phyloP scores from a whole-genome alignment of 2,797 vertebrate species.

The Enteromius afrohamiltoni region DNA sequence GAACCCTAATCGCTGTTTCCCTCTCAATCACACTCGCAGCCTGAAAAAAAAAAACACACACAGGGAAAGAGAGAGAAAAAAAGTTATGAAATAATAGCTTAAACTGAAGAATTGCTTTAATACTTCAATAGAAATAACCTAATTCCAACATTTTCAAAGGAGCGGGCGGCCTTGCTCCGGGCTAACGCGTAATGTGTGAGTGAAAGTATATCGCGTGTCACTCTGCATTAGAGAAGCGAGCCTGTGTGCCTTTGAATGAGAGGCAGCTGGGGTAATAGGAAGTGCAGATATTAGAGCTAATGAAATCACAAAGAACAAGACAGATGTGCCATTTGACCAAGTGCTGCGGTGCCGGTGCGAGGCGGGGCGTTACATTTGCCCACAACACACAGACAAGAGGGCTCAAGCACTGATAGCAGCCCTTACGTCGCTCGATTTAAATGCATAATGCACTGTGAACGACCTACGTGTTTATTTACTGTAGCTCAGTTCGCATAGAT shows the following conservation, averaged over 20 bases:
- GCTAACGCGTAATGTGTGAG: conserved; percentile 94
- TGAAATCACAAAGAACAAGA: conserved; percentile 91
- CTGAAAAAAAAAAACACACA: conserved; percentile 47
- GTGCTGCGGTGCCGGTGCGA: conserved; percentile 66
- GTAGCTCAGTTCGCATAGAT: conserved; percentile 46
- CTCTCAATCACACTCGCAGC: conserved; percentile 63
- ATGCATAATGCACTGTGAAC: conserved; percentile 55
- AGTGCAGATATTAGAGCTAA: conserved; percentile 95
- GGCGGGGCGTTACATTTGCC: conserved; percentile 76
- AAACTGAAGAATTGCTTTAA: conserved; percentile 99
- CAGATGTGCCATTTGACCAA: conserved; percentile 87
- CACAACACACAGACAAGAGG: conserved; percentile 78
- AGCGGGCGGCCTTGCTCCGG: conserved; percentile 90
- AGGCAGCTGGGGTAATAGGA: conserved; percentile 91
- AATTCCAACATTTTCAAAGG: conserved; percentile 96
- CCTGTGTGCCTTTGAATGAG: conserved; percentile 90
- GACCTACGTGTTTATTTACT: conserved; percentile 52
- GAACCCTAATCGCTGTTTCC: conserved; percentile 40
- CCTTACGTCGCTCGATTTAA: conserved; percentile 47
- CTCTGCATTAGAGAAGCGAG: conserved; percentile 94
- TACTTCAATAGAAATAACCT: conserved; percentile 99
- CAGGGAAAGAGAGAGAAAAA: conserved; percentile 50
- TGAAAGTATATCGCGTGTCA: conserved; percentile 97
- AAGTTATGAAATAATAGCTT: conserved; percentile 89
- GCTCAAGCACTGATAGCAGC: conserved; percentile 68